Evolutionary conservation across 2,797 vertebrate species (phyloP).

Genomic region (Eurystomus glaucurus): DNA sequence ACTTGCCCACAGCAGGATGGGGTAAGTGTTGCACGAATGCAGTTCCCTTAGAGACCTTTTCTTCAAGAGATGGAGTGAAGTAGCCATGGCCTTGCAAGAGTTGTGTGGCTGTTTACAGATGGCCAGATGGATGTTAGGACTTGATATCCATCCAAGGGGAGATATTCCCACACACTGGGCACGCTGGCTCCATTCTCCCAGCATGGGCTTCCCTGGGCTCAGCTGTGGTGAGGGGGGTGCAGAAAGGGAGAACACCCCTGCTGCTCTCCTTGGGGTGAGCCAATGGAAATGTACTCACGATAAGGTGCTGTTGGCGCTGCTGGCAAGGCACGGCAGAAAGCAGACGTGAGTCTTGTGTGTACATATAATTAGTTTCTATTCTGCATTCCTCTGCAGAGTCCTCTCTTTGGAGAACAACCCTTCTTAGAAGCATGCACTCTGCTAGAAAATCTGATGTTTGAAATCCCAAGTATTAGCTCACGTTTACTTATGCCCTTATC

Average conservation of each 20-base stretch:
- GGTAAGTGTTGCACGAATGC: neutral
- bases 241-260: neutral
- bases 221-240: accelerated
- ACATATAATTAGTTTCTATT: neutral
- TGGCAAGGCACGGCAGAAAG: neutral
- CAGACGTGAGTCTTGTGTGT: neutral
- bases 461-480: neutral
- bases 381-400: neutral
- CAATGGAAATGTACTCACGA: neutral
- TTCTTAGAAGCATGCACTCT: neutral
- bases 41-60: neutral
- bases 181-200: accelerated
- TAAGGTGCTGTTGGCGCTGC: accelerated
- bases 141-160: neutral
- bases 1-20: neutral
- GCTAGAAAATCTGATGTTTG: neutral
- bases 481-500: neutral
- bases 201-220: neutral
- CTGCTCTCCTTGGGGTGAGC: neutral
- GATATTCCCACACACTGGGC: accelerated
- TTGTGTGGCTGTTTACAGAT: accelerated
- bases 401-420: neutral
- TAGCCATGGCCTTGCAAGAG: neutral
- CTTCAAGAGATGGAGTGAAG: neutral
- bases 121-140: neutral